Base-by-base conservation (phyloP, 2,113 vertebrate genomes). In the Penelope pileata region DNA sequence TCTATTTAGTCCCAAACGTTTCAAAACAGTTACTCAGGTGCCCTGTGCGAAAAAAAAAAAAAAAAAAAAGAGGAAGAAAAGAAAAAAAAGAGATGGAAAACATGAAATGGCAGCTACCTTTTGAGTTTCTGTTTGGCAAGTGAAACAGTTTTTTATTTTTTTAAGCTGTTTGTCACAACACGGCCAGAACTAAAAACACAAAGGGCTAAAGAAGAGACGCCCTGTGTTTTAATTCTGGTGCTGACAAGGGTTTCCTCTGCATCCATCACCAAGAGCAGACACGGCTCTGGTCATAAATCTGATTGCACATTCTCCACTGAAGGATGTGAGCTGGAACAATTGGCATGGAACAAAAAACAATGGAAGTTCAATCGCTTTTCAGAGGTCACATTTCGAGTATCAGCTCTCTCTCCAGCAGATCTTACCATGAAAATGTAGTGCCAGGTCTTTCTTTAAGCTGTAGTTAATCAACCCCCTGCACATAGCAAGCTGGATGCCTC, bases 231-330 rank as follows among this genome's bases (percentile, higher is more conserved):
- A 75, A 48, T 58, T 83, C 58, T 80, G 67, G 67, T 67, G 53
- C 45, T 93, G 91, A 91, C 78, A 81, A 34, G 60, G 32, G 32
- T 42, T 95, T 94, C 90, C 90, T 95, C 56, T 86, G 43, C 40
- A 68, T 81, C 58, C 8, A 0, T 63, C 48, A 1, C 51, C 48
- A 69, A 53, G 54, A 69, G 54, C 64, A 92, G 63, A 93, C 51
- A 80, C 34, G 7, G 47, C 75, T 67, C 47, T 54, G 40, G 59
- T 69, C 21, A 3, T 95, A 94, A 94, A 95, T 93, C 87, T 86
- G 54, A 91, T 51, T 0, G 0, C 81, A 58, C 60, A 81, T 83
- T 93, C 68, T 47, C 70, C 1, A 4, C 42, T 88, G 40, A 80
- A 77, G 73, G 81, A 77, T 86, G 60, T 24, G 59, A 72, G 56